Base-by-base conservation (phyloP, 2,888 invertebrate species). In the Ophraella communa region DNA sequence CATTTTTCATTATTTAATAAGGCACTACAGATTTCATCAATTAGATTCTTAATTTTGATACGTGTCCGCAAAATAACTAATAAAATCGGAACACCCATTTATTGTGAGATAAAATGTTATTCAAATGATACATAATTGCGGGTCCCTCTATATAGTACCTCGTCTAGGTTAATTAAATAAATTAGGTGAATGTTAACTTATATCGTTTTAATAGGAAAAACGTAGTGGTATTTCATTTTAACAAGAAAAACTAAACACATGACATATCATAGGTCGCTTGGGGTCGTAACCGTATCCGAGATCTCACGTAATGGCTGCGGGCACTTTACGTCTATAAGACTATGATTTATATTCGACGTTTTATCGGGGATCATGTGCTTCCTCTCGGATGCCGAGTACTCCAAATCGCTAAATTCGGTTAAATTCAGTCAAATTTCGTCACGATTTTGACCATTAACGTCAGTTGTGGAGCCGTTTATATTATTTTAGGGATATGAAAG, bases 381-480 rank as follows among this genome's bases (percentile, higher is more conserved):
- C 52, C 52, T 52, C 59, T 39, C 24, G 23, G 49, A 17, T 49
- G 24, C 49, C 49, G 49, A 49, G 24, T 59, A 57, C 47, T 47
- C 57, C 30, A 57, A 57, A 57, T 57, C 57, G 47, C 57, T 60
- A 52, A 60, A 60, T 60, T 60, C 52, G 59, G 52, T 52, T 60
- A 44, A 60, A 60, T 52, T 60, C 59, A 60, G 59, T 60, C 59
- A 60, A 60, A 60, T 60, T 60, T 60, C 59, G 59, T 60, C 59
- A 60, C 55, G 62, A 56, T 30, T 56, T 55, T 49, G 62, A 55
- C 54, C 59, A 45, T 47, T 49, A 49, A 52, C 23, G 33, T 63
- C 35, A 53, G 62, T 60, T 54, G 55, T 52, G 66, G 23, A 24
- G 58, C 62, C 60, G 65, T 58, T 27, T 14, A 62, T 65, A 20